Evolutionary conservation across 1,140 invertebrate species (phyloP), one percentile per base, ranked within the genome.

Genomic region (Steinernema feltiae): DNA sequence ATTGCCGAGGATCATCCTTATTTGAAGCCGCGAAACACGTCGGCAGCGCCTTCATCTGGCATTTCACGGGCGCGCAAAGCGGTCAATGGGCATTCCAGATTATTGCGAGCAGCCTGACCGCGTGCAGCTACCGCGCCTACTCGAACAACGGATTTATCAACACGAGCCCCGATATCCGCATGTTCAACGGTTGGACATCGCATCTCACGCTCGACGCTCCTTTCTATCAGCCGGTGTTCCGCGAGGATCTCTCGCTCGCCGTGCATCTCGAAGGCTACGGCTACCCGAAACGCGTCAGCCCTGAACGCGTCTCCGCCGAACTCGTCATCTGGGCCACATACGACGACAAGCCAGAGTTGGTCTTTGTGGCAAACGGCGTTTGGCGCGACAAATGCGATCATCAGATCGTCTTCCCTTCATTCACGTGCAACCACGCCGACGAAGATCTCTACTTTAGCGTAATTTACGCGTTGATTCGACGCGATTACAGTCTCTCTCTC

Each of bases 391-490:
- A 35, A 30, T 81, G 80, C 69, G 30, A 30, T 17, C 80, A 74
- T 71, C 48, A 81, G 27, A 76, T 81, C 71, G 81, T 76, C 69
- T 81, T 81, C 75, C 69, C 76, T n/a, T 46, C 76, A 27, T 80
- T 81, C 76, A 31, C 24, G 1, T 81, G 80, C 74, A 30, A 48
- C 0, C 29, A 70, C 17, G 48, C 77, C 18, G 77, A 78, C 32
- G 74, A 81, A 29, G 32, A 70, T 41, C 70, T 81, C 18, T 80
- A 81, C 69, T 80, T 81, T 48, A 80, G 75, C 21, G 63, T 77
- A n/a, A n/a, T n/a, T n/a, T n/a, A n/a, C n/a, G n/a, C n/a, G 35
- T 41, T 7, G 7, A 41, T 41, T 18, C 35, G 35, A 41, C 7
- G 35, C 35, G n/a, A n/a, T n/a, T n/a, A n/a, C n/a, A n/a, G n/a